Evolutionary conservation across 1,140 invertebrate species (phyloP).

Genomic region (Solen grandis): DNA sequence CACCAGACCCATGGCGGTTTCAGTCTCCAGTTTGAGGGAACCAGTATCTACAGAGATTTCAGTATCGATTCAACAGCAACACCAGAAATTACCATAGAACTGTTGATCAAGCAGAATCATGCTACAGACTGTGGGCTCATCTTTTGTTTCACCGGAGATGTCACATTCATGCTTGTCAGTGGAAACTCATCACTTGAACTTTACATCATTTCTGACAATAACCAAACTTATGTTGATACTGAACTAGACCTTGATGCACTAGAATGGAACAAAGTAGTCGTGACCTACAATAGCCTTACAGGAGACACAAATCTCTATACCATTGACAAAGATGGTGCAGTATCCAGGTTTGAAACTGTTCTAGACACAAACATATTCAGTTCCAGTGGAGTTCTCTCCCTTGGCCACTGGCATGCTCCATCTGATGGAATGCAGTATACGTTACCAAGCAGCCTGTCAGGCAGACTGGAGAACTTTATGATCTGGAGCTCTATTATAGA

Average conservation of each 20-base stretch:
- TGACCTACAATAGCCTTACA: conserved; percentile 54
- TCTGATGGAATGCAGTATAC: conserved; percentile 45
- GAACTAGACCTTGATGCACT: conserved; percentile 46
- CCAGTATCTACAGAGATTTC: conserved; percentile 53
- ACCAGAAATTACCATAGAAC: conserved; percentile 56
- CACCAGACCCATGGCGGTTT: conserved; percentile 56
- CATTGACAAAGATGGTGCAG: conserved; percentile 53
- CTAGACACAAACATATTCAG: conserved; percentile 45
- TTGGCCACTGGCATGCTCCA: conserved; percentile 65
- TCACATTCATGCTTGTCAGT: conserved; percentile 5
- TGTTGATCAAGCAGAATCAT: conserved; percentile 51
- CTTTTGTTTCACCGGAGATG: conserved; percentile 58
- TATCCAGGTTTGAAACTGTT: conserved; percentile 44
- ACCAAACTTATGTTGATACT: conserved; percentile 37
- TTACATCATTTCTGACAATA: conserved; percentile 31
- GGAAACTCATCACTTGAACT: conserved; percentile 41
- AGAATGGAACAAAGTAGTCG: conserved; percentile 65
- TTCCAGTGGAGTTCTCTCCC: conserved; percentile 51
- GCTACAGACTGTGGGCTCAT: conserved; percentile 54
- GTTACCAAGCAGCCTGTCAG: conserved; percentile 43
- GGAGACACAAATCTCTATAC: conserved; percentile 56
- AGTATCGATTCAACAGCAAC: conserved; percentile 23
- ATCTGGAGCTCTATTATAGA: conserved; percentile 62
- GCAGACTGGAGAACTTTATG: conserved; percentile 63
- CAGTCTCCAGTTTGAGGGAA: conserved; percentile 51